Evolutionary conservation across 2,113 vertebrate genomes (phyloP).

Genomic region (Eubucco bourcierii): DNA sequence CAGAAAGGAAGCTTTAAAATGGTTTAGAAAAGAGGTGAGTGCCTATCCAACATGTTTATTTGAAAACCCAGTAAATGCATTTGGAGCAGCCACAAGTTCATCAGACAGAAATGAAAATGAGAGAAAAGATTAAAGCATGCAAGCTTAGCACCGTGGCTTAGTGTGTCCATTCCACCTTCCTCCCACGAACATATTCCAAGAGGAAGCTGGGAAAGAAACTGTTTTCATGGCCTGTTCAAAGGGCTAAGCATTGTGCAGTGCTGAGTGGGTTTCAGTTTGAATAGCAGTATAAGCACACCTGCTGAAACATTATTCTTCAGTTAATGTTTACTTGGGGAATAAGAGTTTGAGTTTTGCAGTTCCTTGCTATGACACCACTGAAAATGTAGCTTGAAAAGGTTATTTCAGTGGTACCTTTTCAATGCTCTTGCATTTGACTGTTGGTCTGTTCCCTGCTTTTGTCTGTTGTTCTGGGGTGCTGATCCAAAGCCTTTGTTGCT

Average conservation of each 20-base stretch:
- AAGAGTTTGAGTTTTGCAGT: not conserved
- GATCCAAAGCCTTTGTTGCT: constrained; percentile 16
- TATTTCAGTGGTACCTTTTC: constrained; percentile 54
- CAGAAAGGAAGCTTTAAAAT: not conserved
- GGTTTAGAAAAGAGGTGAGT: not conserved
- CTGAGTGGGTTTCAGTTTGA: not conserved
- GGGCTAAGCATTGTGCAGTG: not conserved
- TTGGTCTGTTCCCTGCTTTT: constrained; percentile 18
- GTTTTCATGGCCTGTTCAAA: constrained; percentile 25
- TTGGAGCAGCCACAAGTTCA: not conserved
- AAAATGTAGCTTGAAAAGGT: constrained; percentile 34
- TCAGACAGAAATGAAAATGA: not conserved
- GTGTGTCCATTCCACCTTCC: not conserved
- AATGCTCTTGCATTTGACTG: constrained; percentile 18
- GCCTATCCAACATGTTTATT: not conserved
- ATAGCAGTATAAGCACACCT: constrained; percentile 68
- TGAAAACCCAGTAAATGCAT: not conserved
- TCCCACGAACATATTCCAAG: not conserved
- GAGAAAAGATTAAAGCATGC: not conserved
- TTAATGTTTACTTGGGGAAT: constrained; percentile 23
- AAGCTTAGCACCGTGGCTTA: not conserved
- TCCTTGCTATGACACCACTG: constrained; percentile 15
- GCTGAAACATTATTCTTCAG: constrained; percentile 54
- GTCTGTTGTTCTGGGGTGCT: constrained; percentile 19
- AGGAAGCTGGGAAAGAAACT: constrained; percentile 9